A percentile compares a stretch with the other conserved stretches of the same genome.
These are phyloP conservation scores for Spermophilus dauricus DNA, from an alignment of 2,113 vertebrate species.

Conservation along the genomic window DNA sequence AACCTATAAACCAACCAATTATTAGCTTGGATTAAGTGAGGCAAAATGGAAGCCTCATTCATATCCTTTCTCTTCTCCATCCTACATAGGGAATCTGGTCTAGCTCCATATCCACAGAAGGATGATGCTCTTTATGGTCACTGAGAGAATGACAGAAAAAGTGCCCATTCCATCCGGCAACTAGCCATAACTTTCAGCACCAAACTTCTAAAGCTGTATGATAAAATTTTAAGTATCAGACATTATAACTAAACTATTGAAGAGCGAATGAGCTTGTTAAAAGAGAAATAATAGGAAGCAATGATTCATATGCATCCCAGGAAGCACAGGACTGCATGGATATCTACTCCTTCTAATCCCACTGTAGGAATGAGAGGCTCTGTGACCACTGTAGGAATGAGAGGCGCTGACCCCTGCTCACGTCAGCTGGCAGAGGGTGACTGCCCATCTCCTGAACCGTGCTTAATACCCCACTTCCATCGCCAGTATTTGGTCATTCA, in stretches of 20 bases:
- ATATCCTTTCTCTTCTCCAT: background rate
- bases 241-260: background rate
- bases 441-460: no score
- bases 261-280: background rate
- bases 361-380: background rate
- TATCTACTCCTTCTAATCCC: background rate
- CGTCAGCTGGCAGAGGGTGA: background rate
- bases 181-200: background rate
- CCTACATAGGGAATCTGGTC: background rate
- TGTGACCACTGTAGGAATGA: accelerated
- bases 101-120: background rate
- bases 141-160: background rate
- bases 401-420: background rate
- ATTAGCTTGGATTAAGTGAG: background rate
- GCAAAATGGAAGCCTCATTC: background rate
- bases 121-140: background rate
- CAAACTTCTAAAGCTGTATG: background rate
- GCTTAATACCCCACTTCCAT: background rate
- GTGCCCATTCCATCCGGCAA: background rate
- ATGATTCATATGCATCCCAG: background rate
- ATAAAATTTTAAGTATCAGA: background rate
- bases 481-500: background rate
- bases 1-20: background rate
- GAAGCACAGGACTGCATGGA: background rate
- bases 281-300: background rate